Conservation (phyloP, 2,888 invertebrate species). For the Prosapia bicincta region DNA sequence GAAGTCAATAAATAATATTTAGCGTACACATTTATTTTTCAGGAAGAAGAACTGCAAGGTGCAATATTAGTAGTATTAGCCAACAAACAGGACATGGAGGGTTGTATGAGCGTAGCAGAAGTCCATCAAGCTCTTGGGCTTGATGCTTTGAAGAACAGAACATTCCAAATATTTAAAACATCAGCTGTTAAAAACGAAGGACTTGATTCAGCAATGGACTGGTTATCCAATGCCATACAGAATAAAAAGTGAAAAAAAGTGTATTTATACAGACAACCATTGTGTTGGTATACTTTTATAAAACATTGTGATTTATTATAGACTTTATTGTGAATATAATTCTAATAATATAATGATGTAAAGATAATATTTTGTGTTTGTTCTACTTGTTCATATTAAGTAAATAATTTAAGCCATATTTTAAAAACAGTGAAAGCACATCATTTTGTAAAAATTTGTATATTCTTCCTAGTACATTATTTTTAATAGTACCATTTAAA, state of each 20-base stretch:
- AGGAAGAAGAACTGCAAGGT: conserved; percentile 97
- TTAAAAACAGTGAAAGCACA: neutral
- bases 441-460: neutral
- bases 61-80: conserved; percentile 96
- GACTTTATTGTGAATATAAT: neutral
- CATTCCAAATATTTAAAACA: conserved; percentile 99
- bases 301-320: neutral
- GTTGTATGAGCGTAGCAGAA: conserved; percentile 94
- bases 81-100: conserved; percentile 99
- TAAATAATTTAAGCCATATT: neutral
- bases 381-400: neutral
- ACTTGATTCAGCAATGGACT: conserved; percentile 98
- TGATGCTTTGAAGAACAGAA: conserved; percentile 91
- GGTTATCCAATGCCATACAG: conserved; percentile 89
- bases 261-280: no score
- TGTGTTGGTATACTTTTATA: neutral
- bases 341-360: neutral
- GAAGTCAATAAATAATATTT: no score
- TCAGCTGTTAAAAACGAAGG: conserved; percentile 98
- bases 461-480: neutral
- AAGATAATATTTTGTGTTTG: neutral
- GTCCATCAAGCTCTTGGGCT: conserved; percentile 95
- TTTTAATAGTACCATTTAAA: neutral
- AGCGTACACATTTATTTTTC: no score
- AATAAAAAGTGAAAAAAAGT: conserved; percentile 69